Evolutionary conservation across 2,888 invertebrate genomes (phyloP).

Genomic region (Plemyria rubiginata): DNA sequence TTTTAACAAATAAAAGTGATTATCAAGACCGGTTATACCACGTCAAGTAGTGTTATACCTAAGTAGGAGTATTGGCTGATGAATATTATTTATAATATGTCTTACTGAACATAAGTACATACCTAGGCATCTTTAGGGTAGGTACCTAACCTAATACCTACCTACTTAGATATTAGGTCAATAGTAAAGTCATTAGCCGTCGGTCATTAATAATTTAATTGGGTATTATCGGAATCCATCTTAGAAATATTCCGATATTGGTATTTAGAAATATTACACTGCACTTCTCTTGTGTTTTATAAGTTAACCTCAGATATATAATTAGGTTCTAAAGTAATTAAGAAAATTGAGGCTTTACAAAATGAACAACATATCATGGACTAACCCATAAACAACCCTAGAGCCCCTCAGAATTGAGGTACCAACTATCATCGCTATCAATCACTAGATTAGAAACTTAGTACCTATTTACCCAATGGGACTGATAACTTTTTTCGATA

Average conservation of each 20-base stretch:
- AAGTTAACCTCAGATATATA: no score
- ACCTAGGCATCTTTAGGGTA: background rate
- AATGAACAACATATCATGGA: no score
- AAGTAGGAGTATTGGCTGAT: background rate
- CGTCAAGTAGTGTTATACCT: slow-evolving; percentile 6
- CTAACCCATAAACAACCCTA: background rate
- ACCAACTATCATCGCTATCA: background rate
- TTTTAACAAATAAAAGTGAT: slow-evolving; percentile 4
- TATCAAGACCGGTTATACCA: slow-evolving; percentile 21
- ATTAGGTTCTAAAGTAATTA: no score
- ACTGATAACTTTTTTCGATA: background rate
- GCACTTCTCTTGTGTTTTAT: no score
- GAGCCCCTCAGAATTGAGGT: background rate
- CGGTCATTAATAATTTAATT: slow-evolving; percentile 21
- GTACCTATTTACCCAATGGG: background rate
- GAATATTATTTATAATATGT: background rate
- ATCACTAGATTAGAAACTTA: background rate
- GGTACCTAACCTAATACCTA: no score
- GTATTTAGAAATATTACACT: no score
- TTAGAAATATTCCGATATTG: slow-evolving; percentile 6
- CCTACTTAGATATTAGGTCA: slow-evolving; percentile 1
- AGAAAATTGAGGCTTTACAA: no score
- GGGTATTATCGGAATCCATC: slow-evolving; percentile 11
- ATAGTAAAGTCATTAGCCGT: slow-evolving; percentile 20
- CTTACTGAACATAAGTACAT: no score